Evolutionary conservation across 2,888 invertebrate genomes (phyloP).

Genomic region (Orchesella flavescens): DNA sequence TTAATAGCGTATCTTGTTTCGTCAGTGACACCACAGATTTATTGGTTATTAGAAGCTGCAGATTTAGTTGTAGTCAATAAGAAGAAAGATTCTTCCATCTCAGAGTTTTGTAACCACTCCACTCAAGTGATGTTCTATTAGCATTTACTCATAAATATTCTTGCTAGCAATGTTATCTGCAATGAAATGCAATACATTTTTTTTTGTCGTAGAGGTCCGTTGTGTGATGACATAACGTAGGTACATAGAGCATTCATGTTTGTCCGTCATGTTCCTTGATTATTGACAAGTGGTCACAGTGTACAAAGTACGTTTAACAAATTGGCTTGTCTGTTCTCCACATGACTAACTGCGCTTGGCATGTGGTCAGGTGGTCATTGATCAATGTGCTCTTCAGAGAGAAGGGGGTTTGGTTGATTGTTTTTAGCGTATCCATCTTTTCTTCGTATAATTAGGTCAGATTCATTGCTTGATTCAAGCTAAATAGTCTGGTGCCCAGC

Average conservation of each 20-base stretch:
- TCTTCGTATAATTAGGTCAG: constrained; percentile 53
- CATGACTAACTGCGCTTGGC: constrained; percentile 60
- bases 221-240: constrained; percentile 7
- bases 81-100: constrained; percentile 32
- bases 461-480: constrained; percentile 30
- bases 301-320: constrained; percentile 62
- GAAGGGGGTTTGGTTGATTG: constrained; percentile 51
- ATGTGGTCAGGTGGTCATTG: constrained; percentile 47
- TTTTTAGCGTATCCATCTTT: constrained; percentile 29
- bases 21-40: constrained; percentile 52
- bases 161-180: background rate
- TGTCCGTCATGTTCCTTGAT: constrained; percentile 63
- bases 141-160: constrained; percentile 53
- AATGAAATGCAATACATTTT: background rate
- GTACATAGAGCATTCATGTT: constrained; percentile 48
- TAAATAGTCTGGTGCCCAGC: constrained; percentile 26
- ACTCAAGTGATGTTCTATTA: constrained; percentile 4
- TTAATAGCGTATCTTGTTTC: constrained; percentile 53
- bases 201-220: background rate
- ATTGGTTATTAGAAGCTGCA: constrained; percentile 40
- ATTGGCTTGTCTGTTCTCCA: constrained; percentile 56
- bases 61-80: constrained; percentile 1
- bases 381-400: constrained; percentile 21
- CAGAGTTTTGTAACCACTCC: background rate
- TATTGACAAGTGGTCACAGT: constrained; percentile 63